phyloP scores from a whole-genome alignment of 2,888 invertebrate species.

The Hypsopygia costalis region DNA sequence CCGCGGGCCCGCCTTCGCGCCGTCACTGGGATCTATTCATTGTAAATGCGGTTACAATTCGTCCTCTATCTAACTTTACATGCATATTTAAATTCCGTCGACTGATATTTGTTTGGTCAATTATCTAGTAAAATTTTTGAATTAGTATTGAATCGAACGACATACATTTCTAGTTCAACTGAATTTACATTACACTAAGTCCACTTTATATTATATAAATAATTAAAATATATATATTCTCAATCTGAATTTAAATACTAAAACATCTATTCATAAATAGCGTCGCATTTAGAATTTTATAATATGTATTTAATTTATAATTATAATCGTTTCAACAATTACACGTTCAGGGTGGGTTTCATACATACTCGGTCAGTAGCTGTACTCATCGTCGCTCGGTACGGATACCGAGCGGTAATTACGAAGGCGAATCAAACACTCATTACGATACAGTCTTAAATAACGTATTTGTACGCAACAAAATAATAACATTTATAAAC shows the following conservation, averaged over 20 bases:
- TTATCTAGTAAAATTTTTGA: slow-evolving; percentile 49
- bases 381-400: slow-evolving; percentile 14
- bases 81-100: slow-evolving; percentile 55
- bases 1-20: slow-evolving; percentile 22
- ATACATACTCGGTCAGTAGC: slow-evolving; percentile 40
- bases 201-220: slow-evolving; percentile 51
- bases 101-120: slow-evolving; percentile 64
- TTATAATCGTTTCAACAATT: slow-evolving; percentile 56
- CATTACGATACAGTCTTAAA: slow-evolving; percentile 75
- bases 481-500: slow-evolving; percentile 47
- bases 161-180: slow-evolving; percentile 67
- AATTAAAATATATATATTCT: slow-evolving; percentile 58
- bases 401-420: slow-evolving; percentile 54
- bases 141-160: slow-evolving; percentile 47
- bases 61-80: slow-evolving; percentile 33
- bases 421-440: slow-evolving; percentile 69
- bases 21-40: slow-evolving; percentile 44
- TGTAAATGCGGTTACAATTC: slow-evolving; percentile 63
- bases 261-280: slow-evolving; percentile 72
- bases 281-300: slow-evolving; percentile 65
- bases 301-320: slow-evolving; percentile 54
- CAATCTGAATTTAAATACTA: slow-evolving; percentile 73
- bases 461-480: slow-evolving; percentile 73
- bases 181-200: slow-evolving; percentile 64
- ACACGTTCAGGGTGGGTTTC: slow-evolving; percentile 58